Evolutionary conservation across 1,140 invertebrate genomes (phyloP).

Genomic region (Drosophila tsacasi): DNA sequence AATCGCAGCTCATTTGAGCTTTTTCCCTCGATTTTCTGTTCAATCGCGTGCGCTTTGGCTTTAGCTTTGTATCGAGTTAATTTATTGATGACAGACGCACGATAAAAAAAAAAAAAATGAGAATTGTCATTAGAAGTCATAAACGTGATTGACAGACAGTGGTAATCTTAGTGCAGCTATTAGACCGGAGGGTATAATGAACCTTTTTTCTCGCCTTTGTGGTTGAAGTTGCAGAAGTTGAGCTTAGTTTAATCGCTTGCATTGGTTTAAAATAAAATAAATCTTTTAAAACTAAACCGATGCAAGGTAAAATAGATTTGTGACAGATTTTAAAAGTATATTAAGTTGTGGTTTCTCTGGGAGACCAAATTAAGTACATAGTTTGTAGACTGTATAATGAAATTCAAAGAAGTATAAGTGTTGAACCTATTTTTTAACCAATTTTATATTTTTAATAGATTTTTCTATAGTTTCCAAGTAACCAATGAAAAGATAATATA

Average conservation of each 20-base stretch:
- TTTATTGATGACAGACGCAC: constrained; percentile 82
- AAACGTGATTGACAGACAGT: constrained; percentile 71
- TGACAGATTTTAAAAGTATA: neutral
- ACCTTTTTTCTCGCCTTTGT: constrained; percentile 32
- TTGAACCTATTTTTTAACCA: too few relatives aligned
- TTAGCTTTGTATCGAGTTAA: constrained; percentile 80
- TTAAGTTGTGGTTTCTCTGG: neutral
- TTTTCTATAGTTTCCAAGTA: neutral
- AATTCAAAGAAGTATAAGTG: neutral
- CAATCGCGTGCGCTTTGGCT: constrained; percentile 69
- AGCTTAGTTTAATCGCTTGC: constrained; percentile 34
- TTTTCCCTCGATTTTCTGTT: constrained; percentile 66
- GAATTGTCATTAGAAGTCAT: constrained; percentile 83
- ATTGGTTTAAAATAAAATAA: neutral
- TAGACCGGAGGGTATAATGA: constrained; percentile 63
- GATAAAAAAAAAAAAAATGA: constrained; percentile 77
- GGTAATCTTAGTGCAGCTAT: constrained; percentile 49
- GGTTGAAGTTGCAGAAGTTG: constrained; percentile 7
- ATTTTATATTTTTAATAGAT: neutral
- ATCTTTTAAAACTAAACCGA: neutral
- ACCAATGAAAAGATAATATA: neutral
- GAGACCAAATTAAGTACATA: too few relatives aligned
- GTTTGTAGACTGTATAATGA: neutral
- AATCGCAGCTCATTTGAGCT: constrained; percentile 79
- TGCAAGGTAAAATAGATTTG: neutral